Base-by-base conservation (phyloP, 2,797 vertebrate genomes). In the Furcifer pardalis region DNA sequence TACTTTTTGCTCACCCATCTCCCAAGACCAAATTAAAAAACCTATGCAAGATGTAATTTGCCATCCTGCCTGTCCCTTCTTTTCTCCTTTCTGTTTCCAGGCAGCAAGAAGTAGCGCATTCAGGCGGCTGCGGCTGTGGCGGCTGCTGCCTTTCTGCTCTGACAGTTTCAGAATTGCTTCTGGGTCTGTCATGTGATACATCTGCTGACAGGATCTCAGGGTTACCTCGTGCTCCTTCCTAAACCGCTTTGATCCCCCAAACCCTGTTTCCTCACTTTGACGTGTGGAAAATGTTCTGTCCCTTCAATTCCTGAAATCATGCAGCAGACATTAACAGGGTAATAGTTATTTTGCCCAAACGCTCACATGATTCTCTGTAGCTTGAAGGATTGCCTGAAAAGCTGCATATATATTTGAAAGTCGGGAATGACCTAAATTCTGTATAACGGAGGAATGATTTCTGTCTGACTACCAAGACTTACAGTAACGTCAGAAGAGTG, bases 221-320 rank as follows among this genome's bases (percentile, higher is more conserved):
- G 0, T 79, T 83, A 88, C 74, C 87, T 89, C 77, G 77, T 91
- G 81, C 86, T 89, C 56, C 72, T 83, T 90, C 84, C 25, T 23
- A 88, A 87, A 81, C 86, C 62, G 9, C 42, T 44, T 83, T 88
- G 52, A 69, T 59, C 49, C 35, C 13, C 25, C 46, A 35, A 88
- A 89, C 84, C 83, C 75, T 65, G 74, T 56, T 49, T 60, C 83
- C 74, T 93, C 88, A 79, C 87, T 86, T 78, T 82, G 87, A 44
- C 86, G 90, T 91, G 87, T 87, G 77, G 82, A 90, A 92, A 87
- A 25, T 74, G 86, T 74, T 79, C 42, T 19, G 76, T 74, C 84
- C 23, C 40, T 71, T 52, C 23, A 7, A 2, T 27, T 17, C 35
- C 35, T 42, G 25, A 77, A 62, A 75, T 15, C 44, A 40, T 30